A percentile compares a stretch with the other conserved stretches of the same genome.
Evolutionary conservation across 1,140 invertebrate genomes (phyloP).

Genomic region (Alviniconcha marisindica): DNA sequence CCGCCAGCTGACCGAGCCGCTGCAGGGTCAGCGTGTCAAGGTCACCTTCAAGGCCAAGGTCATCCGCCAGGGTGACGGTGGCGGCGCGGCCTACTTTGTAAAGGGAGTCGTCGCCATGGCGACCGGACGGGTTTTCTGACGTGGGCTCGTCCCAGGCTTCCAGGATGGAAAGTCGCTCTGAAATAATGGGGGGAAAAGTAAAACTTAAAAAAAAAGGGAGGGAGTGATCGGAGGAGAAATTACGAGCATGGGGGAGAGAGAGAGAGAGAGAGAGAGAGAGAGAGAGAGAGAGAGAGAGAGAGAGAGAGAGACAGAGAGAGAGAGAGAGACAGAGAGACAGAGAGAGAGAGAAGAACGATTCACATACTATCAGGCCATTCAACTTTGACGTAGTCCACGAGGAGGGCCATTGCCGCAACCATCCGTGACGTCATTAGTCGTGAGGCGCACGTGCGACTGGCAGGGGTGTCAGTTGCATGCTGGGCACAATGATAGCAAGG

Average conservation of each 20-base stretch:
- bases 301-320: not conserved
- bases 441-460: constrained; percentile 38
- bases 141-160: constrained; percentile 51
- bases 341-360: not conserved
- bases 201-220: constrained; percentile 1
- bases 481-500: constrained; percentile 26
- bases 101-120: constrained; percentile 38
- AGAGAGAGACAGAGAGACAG: not conserved
- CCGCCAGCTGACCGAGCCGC: constrained; percentile 34
- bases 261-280: not conserved
- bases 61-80: not conserved
- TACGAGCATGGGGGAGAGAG: not conserved
- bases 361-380: constrained; percentile 48
- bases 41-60: not conserved
- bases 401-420: constrained; percentile 33
- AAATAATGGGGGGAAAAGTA: too few species aligned
- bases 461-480: constrained; percentile 4
- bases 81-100: constrained; percentile 1
- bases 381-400: constrained; percentile 38
- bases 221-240: not conserved
- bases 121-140: constrained; percentile 36
- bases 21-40: not conserved
- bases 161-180: constrained; percentile 39
- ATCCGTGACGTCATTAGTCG: constrained; percentile 43
- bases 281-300: not conserved